Conservation (phyloP, 2,797 vertebrate species). For the Pteronotus mesoamericanus region DNA sequence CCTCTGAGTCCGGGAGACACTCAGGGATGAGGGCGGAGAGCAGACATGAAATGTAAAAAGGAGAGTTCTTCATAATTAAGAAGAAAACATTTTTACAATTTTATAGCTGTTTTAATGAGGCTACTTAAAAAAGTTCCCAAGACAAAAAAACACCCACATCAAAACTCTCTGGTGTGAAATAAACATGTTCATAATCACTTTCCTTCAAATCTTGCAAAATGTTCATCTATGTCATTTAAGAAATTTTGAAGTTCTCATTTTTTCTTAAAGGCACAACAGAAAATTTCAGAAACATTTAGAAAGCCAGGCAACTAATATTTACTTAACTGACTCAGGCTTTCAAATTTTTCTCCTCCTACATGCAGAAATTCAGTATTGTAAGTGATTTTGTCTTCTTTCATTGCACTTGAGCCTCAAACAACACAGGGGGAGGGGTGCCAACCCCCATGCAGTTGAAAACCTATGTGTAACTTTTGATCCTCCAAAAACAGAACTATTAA, state of each 20-base stretch:
- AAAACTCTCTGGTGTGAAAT: conserved; percentile 18
- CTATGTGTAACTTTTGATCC: background rate
- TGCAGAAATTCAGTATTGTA: background rate
- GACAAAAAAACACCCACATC: conserved; percentile 27
- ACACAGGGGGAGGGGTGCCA: no score
- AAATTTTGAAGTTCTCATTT: background rate
- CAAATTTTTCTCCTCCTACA: background rate
- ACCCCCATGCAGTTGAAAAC: background rate
- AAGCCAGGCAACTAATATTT: background rate
- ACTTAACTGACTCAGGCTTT: background rate
- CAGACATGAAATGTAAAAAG: background rate
- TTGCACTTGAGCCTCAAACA: background rate
- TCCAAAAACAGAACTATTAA: background rate
- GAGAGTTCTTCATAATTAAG: background rate
- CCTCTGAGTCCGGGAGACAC: background rate
- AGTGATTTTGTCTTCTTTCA: background rate
- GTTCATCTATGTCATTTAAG: background rate
- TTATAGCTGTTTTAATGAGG: background rate
- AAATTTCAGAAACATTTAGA: background rate
- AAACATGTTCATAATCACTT: conserved; percentile 7
- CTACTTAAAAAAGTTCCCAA: background rate
- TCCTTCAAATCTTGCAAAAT: conserved; percentile 32
- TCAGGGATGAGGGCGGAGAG: background rate
- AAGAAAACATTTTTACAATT: background rate
- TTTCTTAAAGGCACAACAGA: background rate